phyloP scores from a whole-genome alignment of 1,140 invertebrate genomes.

The Zelostemma sp. region DNA sequence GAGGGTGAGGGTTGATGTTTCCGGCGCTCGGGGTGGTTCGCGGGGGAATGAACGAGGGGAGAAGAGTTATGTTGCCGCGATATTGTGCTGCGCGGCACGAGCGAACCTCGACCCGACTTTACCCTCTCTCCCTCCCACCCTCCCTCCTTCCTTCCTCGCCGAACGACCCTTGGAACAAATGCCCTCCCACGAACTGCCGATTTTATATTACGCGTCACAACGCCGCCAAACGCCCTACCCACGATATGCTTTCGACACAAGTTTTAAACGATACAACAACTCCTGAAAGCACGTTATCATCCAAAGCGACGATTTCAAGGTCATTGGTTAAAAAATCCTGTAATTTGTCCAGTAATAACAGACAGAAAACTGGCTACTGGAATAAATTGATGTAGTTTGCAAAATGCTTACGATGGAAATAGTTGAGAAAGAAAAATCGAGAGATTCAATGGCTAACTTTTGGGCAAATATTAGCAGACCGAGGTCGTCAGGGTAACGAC shows the following conservation, averaged over 20 bases:
- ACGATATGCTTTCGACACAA: too few species aligned
- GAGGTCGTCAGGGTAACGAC: conserved; percentile 34
- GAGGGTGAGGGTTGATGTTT: conserved; percentile 58
- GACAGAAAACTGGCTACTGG: too few species aligned
- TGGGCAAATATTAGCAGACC: conserved; percentile 42
- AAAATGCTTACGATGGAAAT: background rate
- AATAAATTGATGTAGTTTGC: too few species aligned
- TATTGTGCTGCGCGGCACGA: conserved; percentile 64
- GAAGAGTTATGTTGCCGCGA: conserved; percentile 67
- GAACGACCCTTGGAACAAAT: conserved; percentile 49
- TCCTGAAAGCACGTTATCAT: too few species aligned
- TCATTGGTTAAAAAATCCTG: too few species aligned
- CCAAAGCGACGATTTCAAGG: too few species aligned
- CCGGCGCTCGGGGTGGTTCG: conserved; percentile 52
- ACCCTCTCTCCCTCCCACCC: conserved; percentile 54
- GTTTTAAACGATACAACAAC: too few species aligned
- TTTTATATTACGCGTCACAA: conserved; percentile 58
- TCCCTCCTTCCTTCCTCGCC: conserved; percentile 41
- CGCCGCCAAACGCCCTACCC: too few species aligned
- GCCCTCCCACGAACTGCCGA: conserved; percentile 56
- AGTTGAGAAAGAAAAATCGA: conserved; percentile 12
- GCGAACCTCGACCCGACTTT: conserved; percentile 57
- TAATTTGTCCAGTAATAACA: too few species aligned
- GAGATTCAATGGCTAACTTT: conserved; percentile 24
- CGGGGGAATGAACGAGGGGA: conserved; percentile 56